These are phyloP conservation scores for Microctonus aethiopoides DNA, from an alignment of 2,888 invertebrate species.

Conservation along the genomic window DNA sequence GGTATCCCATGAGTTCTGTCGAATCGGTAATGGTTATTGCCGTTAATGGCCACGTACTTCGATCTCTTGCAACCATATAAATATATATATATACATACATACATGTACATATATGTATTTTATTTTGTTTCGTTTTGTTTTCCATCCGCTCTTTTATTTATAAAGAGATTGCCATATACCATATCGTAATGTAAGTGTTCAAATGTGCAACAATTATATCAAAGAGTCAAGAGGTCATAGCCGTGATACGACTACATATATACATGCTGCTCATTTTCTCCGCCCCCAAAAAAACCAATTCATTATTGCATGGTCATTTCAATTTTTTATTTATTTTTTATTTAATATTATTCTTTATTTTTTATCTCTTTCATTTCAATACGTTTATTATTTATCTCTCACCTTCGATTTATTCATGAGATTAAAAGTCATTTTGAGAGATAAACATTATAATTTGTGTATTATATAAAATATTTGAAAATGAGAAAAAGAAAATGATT, in stretches of 20 bases:
- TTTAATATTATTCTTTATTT: not conserved
- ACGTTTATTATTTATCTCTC: no score
- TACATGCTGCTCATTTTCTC: conserved; percentile 17
- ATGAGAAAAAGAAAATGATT: no score
- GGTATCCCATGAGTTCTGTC: conserved; percentile 54
- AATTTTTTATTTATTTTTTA: conserved; percentile 12
- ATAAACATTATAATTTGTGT: no score
- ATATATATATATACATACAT: not conserved
- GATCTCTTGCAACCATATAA: conserved; percentile 14
- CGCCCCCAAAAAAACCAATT: conserved; percentile 19
- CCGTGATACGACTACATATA: conserved; percentile 52
- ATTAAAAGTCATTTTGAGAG: not conserved
- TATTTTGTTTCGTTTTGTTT: conserved; percentile 22
- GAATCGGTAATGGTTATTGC: conserved; percentile 64
- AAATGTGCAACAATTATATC: conserved; percentile 54
- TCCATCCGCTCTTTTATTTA: conserved; percentile 12
- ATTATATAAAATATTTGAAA: no score
- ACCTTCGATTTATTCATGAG: not conserved
- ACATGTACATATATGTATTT: no score
- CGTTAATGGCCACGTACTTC: conserved; percentile 62
- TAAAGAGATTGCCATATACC: no score
- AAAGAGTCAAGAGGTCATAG: conserved; percentile 54
- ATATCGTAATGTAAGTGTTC: conserved; percentile 29
- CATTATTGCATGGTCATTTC: conserved; percentile 12
- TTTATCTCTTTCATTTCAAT: conserved; percentile 4